Evolutionary conservation across 1,140 invertebrate genomes (phyloP).

Genomic region (Anoplophora glabripennis): DNA sequence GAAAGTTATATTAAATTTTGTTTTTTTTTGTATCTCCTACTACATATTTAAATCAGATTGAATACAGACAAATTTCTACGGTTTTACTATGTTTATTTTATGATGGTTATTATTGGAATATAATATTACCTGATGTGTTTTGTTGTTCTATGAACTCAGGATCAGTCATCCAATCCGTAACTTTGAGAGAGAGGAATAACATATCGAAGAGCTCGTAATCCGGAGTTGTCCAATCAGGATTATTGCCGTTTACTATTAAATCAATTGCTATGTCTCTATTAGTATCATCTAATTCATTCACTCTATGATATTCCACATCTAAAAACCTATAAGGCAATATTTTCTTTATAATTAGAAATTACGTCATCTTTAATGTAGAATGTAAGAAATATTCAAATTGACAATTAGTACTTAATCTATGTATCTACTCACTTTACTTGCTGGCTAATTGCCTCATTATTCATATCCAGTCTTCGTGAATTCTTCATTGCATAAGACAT

Average conservation of each 20-base stretch:
- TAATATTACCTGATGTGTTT: conserved; percentile 38
- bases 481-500: conserved; percentile 55
- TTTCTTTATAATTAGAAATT: not conserved
- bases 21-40: too few relatives aligned
- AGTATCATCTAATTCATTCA: not conserved
- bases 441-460: conserved; percentile 32
- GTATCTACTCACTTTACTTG: conserved; percentile 14
- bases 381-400: too few relatives aligned
- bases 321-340: conserved; percentile 27
- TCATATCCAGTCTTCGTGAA: conserved; percentile 43
- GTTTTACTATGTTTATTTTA: too few relatives aligned
- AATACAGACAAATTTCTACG: too few relatives aligned
- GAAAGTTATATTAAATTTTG: too few relatives aligned
- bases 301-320: conserved; percentile 16
- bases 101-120: not conserved
- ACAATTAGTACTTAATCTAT: too few relatives aligned
- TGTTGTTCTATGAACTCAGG: conserved; percentile 43
- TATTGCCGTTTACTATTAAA: conserved; percentile 17
- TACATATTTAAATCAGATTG: too few relatives aligned
- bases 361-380: too few relatives aligned
- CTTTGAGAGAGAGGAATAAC: conserved; percentile 51
- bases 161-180: conserved; percentile 48
- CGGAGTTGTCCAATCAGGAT: conserved; percentile 18
- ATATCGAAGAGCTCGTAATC: conserved; percentile 58
- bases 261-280: conserved; percentile 15